A percentile compares a stretch with the other conserved stretches of the same genome.
phyloP scores from a whole-genome alignment of 2,888 invertebrate genomes.

The Epiblema foenella region DNA sequence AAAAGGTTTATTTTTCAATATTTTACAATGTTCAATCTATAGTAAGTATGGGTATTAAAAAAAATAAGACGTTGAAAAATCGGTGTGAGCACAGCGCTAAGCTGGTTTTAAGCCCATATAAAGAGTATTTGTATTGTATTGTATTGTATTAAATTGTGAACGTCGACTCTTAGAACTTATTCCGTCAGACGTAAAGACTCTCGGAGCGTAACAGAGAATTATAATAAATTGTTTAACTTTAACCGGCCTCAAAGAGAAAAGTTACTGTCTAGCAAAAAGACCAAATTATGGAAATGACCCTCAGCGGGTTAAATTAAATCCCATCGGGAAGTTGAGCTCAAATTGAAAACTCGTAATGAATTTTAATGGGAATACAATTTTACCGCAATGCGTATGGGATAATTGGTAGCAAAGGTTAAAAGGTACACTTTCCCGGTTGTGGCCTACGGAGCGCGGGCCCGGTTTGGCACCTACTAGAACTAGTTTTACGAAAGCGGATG shows the following conservation, averaged over 20 bases:
- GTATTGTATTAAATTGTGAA: too few relatives aligned
- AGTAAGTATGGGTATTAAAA: too few relatives aligned
- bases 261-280: slow-evolving; percentile 47
- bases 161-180: neutral
- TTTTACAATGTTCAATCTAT: too few relatives aligned
- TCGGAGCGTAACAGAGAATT: slow-evolving; percentile 29
- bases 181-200: slow-evolving; percentile 5
- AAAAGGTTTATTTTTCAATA: too few relatives aligned
- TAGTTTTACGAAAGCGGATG: too few relatives aligned
- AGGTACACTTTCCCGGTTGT: too few relatives aligned
- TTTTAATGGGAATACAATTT: slow-evolving; percentile 8
- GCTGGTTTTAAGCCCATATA: too few relatives aligned
- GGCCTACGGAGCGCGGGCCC: too few relatives aligned
- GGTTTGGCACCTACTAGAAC: too few relatives aligned
- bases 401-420: neutral
- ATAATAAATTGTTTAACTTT: slow-evolving; percentile 32
- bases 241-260: slow-evolving; percentile 28
- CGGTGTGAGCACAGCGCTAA: too few relatives aligned
- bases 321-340: slow-evolving; percentile 40
- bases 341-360: slow-evolving; percentile 45
- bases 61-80: too few relatives aligned
- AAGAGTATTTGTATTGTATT: too few relatives aligned
- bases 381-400: neutral
- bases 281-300: slow-evolving; percentile 50
- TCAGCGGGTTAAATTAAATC: slow-evolving; percentile 40